Evolutionary conservation across 2,888 invertebrate genomes (phyloP).

Genomic region (Sinodicranocentrus sp.): DNA sequence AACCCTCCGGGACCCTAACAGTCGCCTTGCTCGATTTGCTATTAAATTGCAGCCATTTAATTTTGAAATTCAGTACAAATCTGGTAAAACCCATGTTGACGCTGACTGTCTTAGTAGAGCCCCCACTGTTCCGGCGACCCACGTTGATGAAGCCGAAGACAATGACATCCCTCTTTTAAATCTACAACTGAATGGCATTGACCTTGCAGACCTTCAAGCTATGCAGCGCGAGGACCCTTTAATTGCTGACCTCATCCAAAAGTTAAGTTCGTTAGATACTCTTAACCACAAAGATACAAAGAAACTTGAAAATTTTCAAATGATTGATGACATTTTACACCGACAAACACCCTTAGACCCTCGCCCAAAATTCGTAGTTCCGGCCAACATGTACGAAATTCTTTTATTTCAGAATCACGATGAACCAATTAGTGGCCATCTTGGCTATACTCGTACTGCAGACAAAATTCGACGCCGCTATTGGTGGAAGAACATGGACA

Average conservation of each 20-base stretch:
- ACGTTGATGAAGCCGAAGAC: background rate
- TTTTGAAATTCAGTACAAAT: conserved; percentile 31
- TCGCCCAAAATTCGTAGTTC: conserved; percentile 36
- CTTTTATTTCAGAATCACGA: conserved; percentile 69
- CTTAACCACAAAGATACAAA: background rate
- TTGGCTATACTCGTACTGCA: conserved; percentile 52
- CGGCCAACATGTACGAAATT: conserved; percentile 52
- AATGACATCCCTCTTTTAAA: background rate
- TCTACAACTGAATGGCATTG: background rate
- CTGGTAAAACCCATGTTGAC: conserved; percentile 14
- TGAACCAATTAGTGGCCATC: conserved; percentile 56
- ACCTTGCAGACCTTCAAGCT: background rate
- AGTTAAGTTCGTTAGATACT: background rate
- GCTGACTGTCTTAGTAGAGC: conserved; percentile 28
- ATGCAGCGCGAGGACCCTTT: background rate
- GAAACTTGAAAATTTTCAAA: background rate
- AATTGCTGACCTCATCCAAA: background rate
- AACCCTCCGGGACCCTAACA: conserved; percentile 15
- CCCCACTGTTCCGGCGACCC: background rate
- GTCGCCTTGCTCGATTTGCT: conserved; percentile 30
- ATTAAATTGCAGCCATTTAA: conserved; percentile 43
- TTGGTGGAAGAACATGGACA: conserved; percentile 60
- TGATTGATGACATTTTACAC: conserved; percentile 6
- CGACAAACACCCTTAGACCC: background rate
- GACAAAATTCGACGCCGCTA: conserved; percentile 38